phyloP scores from a whole-genome alignment of 2,888 invertebrate genomes.

The Antitype chi region DNA sequence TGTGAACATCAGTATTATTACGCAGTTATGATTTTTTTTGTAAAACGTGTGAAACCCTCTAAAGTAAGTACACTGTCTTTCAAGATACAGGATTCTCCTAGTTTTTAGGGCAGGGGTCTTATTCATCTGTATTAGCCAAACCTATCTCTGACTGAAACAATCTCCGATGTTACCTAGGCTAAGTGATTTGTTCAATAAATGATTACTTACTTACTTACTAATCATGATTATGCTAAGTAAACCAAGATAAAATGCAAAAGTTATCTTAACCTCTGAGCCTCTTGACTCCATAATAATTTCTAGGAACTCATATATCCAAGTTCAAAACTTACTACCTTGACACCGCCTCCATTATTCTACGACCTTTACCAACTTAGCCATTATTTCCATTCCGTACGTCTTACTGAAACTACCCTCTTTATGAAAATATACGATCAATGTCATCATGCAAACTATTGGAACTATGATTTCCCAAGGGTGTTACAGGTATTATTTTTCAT shows the following conservation, averaged over 20 bases:
- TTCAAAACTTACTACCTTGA: background rate
- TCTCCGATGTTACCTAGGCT: no score
- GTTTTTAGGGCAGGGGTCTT: no score
- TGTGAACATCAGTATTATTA: no score
- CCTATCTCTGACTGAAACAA: no score
- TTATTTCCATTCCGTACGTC: conserved; percentile 58
- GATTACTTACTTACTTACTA: no score
- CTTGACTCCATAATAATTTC: background rate
- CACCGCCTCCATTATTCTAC: conserved; percentile 43
- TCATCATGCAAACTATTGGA: conserved; percentile 76
- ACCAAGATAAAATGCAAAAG: background rate
- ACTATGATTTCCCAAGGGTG: conserved; percentile 79
- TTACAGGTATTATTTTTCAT: conserved; percentile 50
- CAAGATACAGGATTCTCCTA: no score
- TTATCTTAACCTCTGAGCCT: background rate
- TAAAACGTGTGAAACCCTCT: no score
- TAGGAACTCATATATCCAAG: background rate
- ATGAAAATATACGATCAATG: conserved; percentile 78
- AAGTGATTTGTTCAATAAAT: no score
- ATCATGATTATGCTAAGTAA: background rate
- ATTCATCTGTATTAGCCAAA: no score
- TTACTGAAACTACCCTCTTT: conserved; percentile 66
- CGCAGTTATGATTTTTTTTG: no score
- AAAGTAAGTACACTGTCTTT: no score
- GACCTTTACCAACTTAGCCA: conserved; percentile 49